phyloP scores from a whole-genome alignment of 2,113 vertebrate species.

The Callithrix jacchus region DNA sequence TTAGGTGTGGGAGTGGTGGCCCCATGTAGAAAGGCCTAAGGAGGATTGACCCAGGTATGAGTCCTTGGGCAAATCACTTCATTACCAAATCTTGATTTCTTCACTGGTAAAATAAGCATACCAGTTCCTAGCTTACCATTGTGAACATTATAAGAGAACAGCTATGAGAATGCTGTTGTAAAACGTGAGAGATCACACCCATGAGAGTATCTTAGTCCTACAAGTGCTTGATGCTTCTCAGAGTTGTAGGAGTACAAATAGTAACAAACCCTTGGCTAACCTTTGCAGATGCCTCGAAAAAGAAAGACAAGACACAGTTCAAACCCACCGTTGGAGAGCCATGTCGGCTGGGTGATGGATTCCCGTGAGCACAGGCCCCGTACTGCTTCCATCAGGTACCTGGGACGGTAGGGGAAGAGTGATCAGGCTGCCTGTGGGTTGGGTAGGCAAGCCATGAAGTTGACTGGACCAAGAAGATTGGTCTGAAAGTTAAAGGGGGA shows the following conservation, averaged over 20 bases:
- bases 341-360: conserved; percentile 99
- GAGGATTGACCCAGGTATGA: not conserved
- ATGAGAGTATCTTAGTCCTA: not conserved
- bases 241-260: not conserved
- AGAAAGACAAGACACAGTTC: conserved; percentile 99
- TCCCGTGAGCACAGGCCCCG: conserved; percentile 96
- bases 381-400: conserved; percentile 95
- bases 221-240: not conserved
- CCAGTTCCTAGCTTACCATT: not conserved
- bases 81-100: not conserved
- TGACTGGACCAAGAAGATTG: too few relatives aligned
- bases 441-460: not conserved
- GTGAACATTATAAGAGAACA: not conserved
- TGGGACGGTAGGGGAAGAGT: rapidly evolving
- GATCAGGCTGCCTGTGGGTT: rapidly evolving
- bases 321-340: conserved; percentile 97
- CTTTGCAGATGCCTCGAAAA: conserved; percentile 94
- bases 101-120: not conserved
- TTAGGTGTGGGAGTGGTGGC: not conserved
- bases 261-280: conserved; percentile 20
- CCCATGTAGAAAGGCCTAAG: not conserved
- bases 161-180: not conserved
- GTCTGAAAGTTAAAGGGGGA: not conserved
- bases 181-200: not conserved
- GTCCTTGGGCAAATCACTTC: not conserved